Evolutionary conservation across 2,797 vertebrate genomes (phyloP), one percentile per base, ranked within the genome.

Genomic region (Crotalus adamanteus): DNA sequence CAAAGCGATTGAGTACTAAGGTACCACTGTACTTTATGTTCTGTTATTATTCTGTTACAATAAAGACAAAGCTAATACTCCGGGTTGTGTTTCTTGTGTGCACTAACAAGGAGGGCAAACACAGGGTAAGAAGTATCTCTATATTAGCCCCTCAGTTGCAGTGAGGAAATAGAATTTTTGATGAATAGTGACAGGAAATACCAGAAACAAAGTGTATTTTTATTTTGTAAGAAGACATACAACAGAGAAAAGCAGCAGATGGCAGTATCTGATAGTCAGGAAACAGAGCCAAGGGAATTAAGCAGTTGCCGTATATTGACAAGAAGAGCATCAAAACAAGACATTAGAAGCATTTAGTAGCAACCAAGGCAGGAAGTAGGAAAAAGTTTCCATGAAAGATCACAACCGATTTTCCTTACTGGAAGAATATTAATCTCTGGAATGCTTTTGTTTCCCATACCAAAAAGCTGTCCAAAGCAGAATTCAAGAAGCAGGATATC

Each of bases 181-280:
- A 42, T 60, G 31, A n/a, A 18, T 26, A 65, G 47, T n/a, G 57
- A 61, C 16, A 86, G 11, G 16, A 92, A 93, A 92, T 1, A 56
- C 63, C 91, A 2, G 65, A 25, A 1, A 60, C 9, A 1, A 22
- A 28, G 89, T 28, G 47, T 87, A 53, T 73, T 18, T 90, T 57
- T 89, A 87, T 89, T 94, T 93, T 93, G 11, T 37, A 93, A 60
- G 86, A 92, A 63, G 42, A 73, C 93, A 93, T 42, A 61, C 85
- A 94, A 91, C 93, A 95, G 96, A 94, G 94, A 92, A n/a, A 97
- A 97, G 97, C 96, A 97, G 94, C 95, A 97, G 97, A 95, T 97
- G 97, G 97, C 97, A 98, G 97, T 96, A 98, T 65, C 78, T 93
- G 95, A 97, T 94, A 86, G 92, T 94, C 65, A 90, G 92, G 93